phyloP scores from a whole-genome alignment of 1,140 invertebrate species.

The Nylanderia fulva region DNA sequence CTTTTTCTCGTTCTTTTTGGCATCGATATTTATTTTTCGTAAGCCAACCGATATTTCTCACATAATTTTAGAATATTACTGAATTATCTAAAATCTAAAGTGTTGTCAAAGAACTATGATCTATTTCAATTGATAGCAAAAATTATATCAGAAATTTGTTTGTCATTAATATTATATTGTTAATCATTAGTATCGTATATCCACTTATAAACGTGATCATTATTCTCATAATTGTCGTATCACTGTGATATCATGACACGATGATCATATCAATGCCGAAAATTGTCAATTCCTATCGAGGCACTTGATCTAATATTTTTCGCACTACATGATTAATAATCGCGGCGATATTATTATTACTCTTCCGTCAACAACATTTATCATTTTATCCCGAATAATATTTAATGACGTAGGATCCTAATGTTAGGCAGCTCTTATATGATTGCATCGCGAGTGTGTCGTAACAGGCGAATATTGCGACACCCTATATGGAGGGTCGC shows the following conservation, averaged over 20 bases:
- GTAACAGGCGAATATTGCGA: constrained; percentile 9
- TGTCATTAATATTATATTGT: background rate
- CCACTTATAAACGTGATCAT: background rate
- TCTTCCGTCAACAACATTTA: background rate
- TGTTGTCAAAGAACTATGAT: background rate
- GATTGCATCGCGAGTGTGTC: background rate
- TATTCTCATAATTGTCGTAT: background rate
- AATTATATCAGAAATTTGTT: constrained; percentile 2
- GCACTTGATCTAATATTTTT: background rate
- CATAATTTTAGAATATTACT: too few species aligned
- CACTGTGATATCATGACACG: background rate
- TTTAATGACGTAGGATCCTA: background rate
- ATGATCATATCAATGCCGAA: background rate
- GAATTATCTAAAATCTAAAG: constrained; percentile 2
- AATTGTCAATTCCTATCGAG: background rate
- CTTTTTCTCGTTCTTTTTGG: too few species aligned
- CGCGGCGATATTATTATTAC: background rate
- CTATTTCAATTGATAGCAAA: background rate
- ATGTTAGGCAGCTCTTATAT: background rate
- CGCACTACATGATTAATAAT: background rate
- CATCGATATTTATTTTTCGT: too few species aligned
- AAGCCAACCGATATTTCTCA: too few species aligned
- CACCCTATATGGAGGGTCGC: constrained; percentile 12
- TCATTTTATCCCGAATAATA: background rate
- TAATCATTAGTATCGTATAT: background rate